A percentile compares a stretch with the other conserved stretches of the same genome.
These are phyloP conservation scores for Psettodes erumei DNA, from an alignment of 2,113 vertebrate genomes.

Conservation along the genomic window DNA sequence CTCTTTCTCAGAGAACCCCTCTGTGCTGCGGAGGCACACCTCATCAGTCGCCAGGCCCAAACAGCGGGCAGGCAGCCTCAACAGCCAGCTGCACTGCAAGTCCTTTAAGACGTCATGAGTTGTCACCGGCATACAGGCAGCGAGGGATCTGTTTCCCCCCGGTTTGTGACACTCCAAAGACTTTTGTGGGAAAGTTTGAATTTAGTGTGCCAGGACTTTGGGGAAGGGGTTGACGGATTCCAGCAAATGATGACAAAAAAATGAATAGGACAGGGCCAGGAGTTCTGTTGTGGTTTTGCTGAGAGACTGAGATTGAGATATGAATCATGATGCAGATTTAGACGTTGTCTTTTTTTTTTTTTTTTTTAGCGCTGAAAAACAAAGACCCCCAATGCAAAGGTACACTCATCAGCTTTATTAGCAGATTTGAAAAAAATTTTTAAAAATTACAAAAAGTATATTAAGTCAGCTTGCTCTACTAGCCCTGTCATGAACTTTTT, in stretches of 20 bases:
- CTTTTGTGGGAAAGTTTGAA: slow-evolving; percentile 60
- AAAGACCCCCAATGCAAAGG: neutral
- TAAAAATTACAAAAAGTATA: too few relatives aligned
- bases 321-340: slow-evolving; percentile 28
- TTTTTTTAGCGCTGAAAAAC: neutral
- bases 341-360: neutral
- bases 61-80: slow-evolving; percentile 59
- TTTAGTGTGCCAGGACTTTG: slow-evolving; percentile 59
- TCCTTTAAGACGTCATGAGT: slow-evolving; percentile 68
- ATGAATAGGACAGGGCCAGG: slow-evolving; percentile 16
- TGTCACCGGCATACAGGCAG: slow-evolving; percentile 65
- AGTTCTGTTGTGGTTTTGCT: slow-evolving; percentile 7
- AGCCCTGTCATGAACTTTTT: too few relatives aligned
- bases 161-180: slow-evolving; percentile 69
- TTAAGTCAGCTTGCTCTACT: neutral
- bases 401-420: neutral
- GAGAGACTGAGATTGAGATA: slow-evolving; percentile 31
- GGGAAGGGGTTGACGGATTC: slow-evolving; percentile 44
- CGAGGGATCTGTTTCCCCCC: slow-evolving; percentile 60
- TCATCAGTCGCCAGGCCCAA: slow-evolving; percentile 67
- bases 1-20: slow-evolving; percentile 76
- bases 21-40: slow-evolving; percentile 71
- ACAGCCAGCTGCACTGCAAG: slow-evolving; percentile 63
- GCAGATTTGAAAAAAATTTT: neutral
- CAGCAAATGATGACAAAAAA: slow-evolving; percentile 51